A percentile compares a stretch with the other conserved stretches of the same genome.
Conservation (phyloP, 1,140 invertebrate species). For the Oppia nitens region DNA sequence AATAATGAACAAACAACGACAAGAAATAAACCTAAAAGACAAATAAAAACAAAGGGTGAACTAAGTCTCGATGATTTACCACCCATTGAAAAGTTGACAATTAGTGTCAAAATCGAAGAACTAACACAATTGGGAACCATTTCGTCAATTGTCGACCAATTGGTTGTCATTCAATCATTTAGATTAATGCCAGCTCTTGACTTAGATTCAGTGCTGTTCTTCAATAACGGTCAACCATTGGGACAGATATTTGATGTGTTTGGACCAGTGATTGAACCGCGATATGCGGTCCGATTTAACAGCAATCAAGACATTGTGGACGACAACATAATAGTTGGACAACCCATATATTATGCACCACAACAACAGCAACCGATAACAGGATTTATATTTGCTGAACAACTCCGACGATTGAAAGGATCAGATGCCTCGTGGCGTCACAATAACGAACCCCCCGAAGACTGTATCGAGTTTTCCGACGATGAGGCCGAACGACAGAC, state of each 20-base stretch:
- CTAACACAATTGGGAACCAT: conserved; percentile 16
- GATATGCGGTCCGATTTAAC: conserved; percentile 68
- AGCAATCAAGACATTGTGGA: conserved; percentile 48
- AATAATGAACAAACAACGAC: neutral
- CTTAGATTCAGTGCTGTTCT: conserved; percentile 63
- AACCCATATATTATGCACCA: conserved; percentile 61
- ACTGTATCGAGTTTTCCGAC: conserved; percentile 58
- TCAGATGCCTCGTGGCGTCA: conserved; percentile 67
- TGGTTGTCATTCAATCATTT: conserved; percentile 47
- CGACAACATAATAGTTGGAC: conserved; percentile 41
- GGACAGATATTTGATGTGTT: conserved; percentile 69
- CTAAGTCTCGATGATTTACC: conserved; percentile 15
- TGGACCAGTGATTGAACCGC: conserved; percentile 54
- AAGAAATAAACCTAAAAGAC: neutral
- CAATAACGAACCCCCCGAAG: conserved; percentile 56
- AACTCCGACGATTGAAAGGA: conserved; percentile 39
- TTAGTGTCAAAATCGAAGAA: conserved; percentile 6
- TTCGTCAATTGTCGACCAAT: conserved; percentile 12
- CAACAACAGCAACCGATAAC: conserved; percentile 10
- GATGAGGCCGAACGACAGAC: conserved; percentile 57
- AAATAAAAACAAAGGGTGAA: conserved; percentile 14
- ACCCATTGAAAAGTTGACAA: conserved; percentile 9
- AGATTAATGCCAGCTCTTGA: conserved; percentile 53
- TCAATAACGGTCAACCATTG: conserved; percentile 27
- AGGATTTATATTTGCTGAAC: conserved; percentile 13